Base-by-base conservation (phyloP, 2,888 invertebrate species). In the Xanthorhoe designata region DNA sequence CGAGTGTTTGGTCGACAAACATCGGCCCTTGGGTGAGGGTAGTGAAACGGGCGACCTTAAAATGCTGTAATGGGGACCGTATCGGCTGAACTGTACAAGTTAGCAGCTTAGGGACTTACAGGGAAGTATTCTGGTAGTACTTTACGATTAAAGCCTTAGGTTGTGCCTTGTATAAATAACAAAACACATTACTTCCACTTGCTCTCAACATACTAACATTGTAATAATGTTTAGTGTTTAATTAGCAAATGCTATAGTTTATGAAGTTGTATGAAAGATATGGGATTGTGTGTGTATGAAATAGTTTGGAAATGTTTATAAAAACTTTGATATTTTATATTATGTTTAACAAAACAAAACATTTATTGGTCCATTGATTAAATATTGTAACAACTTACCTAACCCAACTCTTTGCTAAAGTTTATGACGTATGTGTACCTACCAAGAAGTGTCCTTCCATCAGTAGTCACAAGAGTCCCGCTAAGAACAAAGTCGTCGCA, bases 1-100 rank as follows among this genome's bases (percentile, higher is more conserved):
- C 54, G 61, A 57, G 60, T 35, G 69, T 71, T 71, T 65, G 63
- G 61, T 67, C 65, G 38, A 65, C 69, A 69, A 54, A 62, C 60
- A 67, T 61, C 9, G 61, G 61, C 61, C 63, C 56, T 54, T 52
- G 54, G 71, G 53, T 18, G 38, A 49, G 59, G 59, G 47, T 4
- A 35, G 45, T 38, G 52, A 15, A 49, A 38, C 59, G 47, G 29
- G 52, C 62, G 61, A 49, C 59, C 61, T 56, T 53, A 19, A 9
- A 56, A 56, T 24, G 47, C 56, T 66, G 35, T 64, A 50, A 52
- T 49, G 50, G 29, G 54, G 55, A 57, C 61, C 35, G n/a, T 65
- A 65, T 63, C 54, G 59, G 58, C 49, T 42, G 54, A 24, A 9
- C 32, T 50, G 56, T 38, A 32, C 51, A 64, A 61, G 51, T 50